A percentile compares a stretch with the other conserved stretches of the same genome.
Evolutionary conservation across 2,113 vertebrate species (phyloP).

Genomic region (Dermatemys mawii): DNA sequence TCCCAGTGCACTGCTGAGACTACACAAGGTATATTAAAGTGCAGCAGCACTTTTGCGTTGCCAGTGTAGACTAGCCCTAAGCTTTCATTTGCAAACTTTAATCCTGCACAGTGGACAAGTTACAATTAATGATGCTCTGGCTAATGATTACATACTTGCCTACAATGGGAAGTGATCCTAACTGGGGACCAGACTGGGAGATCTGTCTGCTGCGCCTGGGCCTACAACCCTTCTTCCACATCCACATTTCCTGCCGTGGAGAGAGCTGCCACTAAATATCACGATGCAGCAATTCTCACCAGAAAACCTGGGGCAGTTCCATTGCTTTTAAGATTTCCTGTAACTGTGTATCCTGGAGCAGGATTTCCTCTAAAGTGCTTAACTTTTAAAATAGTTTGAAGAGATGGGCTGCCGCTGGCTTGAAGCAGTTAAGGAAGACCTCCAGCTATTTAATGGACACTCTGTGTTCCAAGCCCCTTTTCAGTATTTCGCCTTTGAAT

Average conservation of each 20-base stretch:
- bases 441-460: not conserved
- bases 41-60: too few species aligned
- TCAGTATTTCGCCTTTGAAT: slow-evolving; percentile 19
- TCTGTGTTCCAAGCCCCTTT: not conserved
- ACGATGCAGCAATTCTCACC: not conserved
- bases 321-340: not conserved
- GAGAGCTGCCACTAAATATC: not conserved
- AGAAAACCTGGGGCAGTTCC: not conserved
- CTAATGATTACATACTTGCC: not conserved
- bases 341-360: not conserved
- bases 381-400: not conserved
- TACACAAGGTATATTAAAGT: too few species aligned
- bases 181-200: not conserved
- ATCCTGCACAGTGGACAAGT: not conserved
- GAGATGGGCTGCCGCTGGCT: not conserved
- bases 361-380: not conserved
- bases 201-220: not conserved
- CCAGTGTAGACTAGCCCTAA: too few species aligned
- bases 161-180: not conserved
- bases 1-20: too few species aligned
- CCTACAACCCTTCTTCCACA: not conserved
- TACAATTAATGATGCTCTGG: not conserved
- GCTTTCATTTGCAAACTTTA: not conserved
- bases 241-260: not conserved
- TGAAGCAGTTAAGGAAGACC: not conserved